phyloP scores from a whole-genome alignment of 2,888 invertebrate species.

The Steinernema carpocapsae region DNA sequence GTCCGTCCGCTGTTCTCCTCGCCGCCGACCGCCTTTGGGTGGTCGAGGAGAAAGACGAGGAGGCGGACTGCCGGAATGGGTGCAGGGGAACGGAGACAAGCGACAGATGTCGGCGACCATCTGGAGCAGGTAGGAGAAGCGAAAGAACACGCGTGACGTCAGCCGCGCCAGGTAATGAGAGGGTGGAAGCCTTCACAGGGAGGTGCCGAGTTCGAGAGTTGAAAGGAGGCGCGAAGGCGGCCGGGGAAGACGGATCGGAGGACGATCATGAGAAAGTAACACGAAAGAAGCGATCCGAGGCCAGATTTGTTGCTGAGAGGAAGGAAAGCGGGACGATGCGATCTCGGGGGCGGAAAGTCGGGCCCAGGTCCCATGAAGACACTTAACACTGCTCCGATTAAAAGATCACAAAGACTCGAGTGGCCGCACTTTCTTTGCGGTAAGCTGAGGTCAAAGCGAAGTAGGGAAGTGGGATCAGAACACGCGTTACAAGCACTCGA shows the following conservation, averaged over 20 bases:
- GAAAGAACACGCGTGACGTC: conserved; percentile 9
- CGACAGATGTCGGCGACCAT: conserved; percentile 29
- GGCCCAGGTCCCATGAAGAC: neutral
- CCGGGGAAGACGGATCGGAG: neutral
- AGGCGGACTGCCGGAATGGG: conserved; percentile 16
- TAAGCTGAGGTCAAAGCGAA: neutral
- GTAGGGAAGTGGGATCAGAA: neutral
- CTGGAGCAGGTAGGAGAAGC: conserved; percentile 15
- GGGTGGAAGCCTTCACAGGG: neutral
- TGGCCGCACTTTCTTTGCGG: conserved; percentile 13
- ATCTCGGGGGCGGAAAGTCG: neutral
- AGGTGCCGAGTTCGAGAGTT: neutral
- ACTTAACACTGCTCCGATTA: conserved; percentile 3
- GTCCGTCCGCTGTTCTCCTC: neutral
- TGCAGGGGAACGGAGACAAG: neutral
- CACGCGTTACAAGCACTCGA: conserved; percentile 12
- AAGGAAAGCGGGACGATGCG: neutral
- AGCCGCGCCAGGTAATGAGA: neutral
- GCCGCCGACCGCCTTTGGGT: conserved; percentile 7
- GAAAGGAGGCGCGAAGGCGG: neutral
- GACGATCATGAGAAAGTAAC: conserved; percentile 16
- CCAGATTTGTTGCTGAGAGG: neutral
- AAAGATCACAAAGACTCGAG: neutral
- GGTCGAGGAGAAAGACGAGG: neutral
- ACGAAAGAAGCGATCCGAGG: neutral